A percentile compares a stretch with the other conserved stretches of the same genome.
Conservation (phyloP, 2,797 vertebrate species). For the Sebastiscus tertius region DNA sequence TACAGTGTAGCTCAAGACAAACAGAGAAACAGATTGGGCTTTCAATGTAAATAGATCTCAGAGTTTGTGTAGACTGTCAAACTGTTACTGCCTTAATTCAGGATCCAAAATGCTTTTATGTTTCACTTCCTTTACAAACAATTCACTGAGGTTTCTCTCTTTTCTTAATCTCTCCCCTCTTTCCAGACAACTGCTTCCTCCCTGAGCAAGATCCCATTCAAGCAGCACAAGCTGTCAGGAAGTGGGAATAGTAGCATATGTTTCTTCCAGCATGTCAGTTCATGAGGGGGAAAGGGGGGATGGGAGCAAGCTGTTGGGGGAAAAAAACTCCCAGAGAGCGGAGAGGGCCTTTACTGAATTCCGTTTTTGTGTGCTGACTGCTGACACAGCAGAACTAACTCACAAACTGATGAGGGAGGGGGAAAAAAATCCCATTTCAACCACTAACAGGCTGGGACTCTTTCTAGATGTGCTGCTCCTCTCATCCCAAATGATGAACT, state of each 20-base stretch:
- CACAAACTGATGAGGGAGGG: constrained; percentile 78
- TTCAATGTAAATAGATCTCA: background rate
- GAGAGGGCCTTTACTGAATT: constrained; percentile 84
- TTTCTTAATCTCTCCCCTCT: constrained; percentile 53
- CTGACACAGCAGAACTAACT: constrained; percentile 85
- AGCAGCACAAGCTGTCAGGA: constrained; percentile 82
- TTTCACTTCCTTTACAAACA: constrained; percentile 36
- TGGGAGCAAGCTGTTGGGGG: constrained; percentile 80
- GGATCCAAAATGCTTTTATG: background rate
- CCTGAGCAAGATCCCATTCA: constrained; percentile 76
- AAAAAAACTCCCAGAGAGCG: constrained; percentile 64
- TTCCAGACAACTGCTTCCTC: constrained; percentile 78
- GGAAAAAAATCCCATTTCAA: constrained; percentile 73
- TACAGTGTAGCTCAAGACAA: constrained; percentile 4
- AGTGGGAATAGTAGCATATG: constrained; percentile 83
- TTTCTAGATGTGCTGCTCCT: constrained; percentile 67
- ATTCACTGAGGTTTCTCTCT: constrained; percentile 28
- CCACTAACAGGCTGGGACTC: constrained; percentile 78
- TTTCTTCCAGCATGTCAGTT: constrained; percentile 87
- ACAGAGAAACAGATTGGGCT: constrained; percentile 18
- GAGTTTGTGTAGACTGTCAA: background rate
- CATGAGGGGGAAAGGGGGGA: constrained; percentile 73
- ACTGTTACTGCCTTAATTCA: background rate
- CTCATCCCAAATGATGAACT: constrained; percentile 80
- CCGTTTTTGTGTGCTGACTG: constrained; percentile 84